Base-by-base conservation (phyloP, 2,797 vertebrate genomes). In the Oreortyx pictus region DNA sequence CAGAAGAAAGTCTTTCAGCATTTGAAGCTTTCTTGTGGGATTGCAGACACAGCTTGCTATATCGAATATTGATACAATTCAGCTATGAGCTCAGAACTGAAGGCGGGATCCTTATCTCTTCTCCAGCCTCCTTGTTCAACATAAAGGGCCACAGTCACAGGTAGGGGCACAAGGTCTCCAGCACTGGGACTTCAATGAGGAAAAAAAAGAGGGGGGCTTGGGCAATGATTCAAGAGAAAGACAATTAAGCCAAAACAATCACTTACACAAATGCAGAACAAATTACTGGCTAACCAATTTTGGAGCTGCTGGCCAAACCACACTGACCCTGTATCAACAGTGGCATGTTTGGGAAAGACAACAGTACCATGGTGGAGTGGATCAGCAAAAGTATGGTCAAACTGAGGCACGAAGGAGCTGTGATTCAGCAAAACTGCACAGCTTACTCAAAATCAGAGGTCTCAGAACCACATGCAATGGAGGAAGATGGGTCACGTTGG, bases 401-500 rank as follows among this genome's bases (percentile, higher is more conserved):
- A 43, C 7, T 16, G 29, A 74, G 6, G 43, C 35, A 57, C 1
- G 12, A 47, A 57, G 15, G 49, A 43, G 3, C 47, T 37, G 41
- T 1, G 1, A 56, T 62, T 46, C 17, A 57, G 31, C 27, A 80
- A 71, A 68, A 49, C 19, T 0, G 1, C 2, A 16, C 8, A 9
- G 78, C n/a, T 17, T 6, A 8, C 75, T 72, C 6, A 64, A 65
- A 82, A 77, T 4, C 18, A 12, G 46, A 43, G 16, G 2, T 29
- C 46, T 71, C 25, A 37, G 72, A 89, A 68, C 18, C 17, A 50
- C 22, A 59, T n/a, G 43, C 66, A 44, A 16, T 2, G 22, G 56
- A 76, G 20, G 54, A 50, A 68, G 62, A 70, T 0, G 4, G 46
- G 65, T 65, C 61, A 35, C 3, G 1, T 0, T 9, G 18, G 39